These are phyloP conservation scores for Heliocidaris tuberculata DNA, from an alignment of 35 echinoderm and acorn worm species.

Conservation along the genomic window DNA sequence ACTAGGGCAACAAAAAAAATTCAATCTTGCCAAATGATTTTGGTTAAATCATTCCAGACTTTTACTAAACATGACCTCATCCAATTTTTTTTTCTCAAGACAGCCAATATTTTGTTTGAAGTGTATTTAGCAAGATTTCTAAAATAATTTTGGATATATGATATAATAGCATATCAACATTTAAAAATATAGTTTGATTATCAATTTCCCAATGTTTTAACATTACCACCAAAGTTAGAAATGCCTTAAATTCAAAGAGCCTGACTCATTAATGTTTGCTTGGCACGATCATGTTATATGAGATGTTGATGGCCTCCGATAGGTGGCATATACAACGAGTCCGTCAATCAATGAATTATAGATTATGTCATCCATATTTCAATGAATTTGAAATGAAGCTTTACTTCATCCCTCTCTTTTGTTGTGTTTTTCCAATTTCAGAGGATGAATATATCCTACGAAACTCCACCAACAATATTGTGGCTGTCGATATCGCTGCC, in stretches of 20 bases:
- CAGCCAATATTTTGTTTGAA: no score
- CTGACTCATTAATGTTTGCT: background rate
- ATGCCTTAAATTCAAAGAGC: background rate
- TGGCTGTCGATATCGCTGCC: conserved; percentile 11
- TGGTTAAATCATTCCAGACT: no score
- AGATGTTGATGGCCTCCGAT: background rate
- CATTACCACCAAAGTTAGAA: background rate
- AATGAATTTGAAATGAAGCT: background rate
- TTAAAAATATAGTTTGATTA: no score
- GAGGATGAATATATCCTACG: conserved; percentile 53
- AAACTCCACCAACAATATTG: conserved; percentile 52
- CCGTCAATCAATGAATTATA: background rate
- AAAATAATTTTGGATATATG: no score
- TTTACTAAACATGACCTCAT: no score
- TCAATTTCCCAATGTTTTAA: background rate
- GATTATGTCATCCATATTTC: background rate
- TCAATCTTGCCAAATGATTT: no score
- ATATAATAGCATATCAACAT: no score
- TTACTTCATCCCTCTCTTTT: background rate
- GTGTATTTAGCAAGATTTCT: no score
- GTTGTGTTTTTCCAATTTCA: background rate
- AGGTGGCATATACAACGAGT: background rate
- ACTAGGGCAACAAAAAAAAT: no score
- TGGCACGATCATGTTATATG: background rate
- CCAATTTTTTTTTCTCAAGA: no score